These are phyloP conservation scores for Dasyurus viverrinus DNA, from an alignment of 2,113 vertebrate species.

Conservation along the genomic window DNA sequence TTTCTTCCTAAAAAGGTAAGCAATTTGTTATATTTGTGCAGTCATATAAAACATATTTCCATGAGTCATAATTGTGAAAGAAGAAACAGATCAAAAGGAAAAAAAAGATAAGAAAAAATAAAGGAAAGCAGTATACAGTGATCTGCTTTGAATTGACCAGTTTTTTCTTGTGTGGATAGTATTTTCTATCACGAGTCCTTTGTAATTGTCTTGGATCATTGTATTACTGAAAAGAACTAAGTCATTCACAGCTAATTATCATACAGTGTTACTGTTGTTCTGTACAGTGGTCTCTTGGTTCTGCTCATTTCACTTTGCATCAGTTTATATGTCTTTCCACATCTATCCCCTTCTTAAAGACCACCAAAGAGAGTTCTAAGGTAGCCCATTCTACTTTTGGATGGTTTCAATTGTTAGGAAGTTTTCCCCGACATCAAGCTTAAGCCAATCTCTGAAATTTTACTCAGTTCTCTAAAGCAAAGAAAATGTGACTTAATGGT, in stretches of 20 bases:
- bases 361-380: neutral
- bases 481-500: constrained; percentile 54
- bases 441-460: neutral
- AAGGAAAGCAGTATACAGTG: neutral
- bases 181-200: neutral
- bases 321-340: neutral
- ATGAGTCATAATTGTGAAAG: neutral
- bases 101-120: neutral
- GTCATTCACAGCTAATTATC: neutral
- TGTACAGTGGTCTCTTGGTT: neutral
- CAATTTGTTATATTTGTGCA: neutral
- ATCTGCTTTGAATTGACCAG: neutral
- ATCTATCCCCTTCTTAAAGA: neutral
- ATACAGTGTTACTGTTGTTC: neutral
- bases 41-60: neutral
- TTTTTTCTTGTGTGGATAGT: neutral
- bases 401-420: neutral
- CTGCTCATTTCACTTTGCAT: neutral
- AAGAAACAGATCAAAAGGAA: neutral
- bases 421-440: neutral
- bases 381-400: neutral
- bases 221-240: neutral
- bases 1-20: neutral
- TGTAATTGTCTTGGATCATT: neutral
- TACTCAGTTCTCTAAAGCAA: constrained; percentile 16